These are phyloP conservation scores for Rhamphomyia laevipes DNA, from an alignment of 2,888 invertebrate genomes.

Conservation along the genomic window DNA sequence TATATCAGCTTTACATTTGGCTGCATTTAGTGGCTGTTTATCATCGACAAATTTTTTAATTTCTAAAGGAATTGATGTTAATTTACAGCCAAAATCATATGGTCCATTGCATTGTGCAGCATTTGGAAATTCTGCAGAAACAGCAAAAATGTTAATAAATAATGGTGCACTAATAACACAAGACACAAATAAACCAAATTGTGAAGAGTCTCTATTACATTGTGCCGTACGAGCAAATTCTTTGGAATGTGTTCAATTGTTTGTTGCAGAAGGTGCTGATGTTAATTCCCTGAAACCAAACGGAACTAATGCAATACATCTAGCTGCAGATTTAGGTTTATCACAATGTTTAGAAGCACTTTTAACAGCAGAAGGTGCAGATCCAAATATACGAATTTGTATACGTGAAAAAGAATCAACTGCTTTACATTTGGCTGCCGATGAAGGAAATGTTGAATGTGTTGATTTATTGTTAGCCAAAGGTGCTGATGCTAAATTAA, in stretches of 20 bases:
- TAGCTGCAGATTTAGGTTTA: conserved; percentile 70
- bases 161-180: conserved; percentile 57
- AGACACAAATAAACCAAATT: conserved; percentile 52
- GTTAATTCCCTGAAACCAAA: conserved; percentile 63
- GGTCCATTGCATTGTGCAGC: conserved; percentile 83
- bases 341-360: conserved; percentile 63
- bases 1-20: conserved; percentile 61
- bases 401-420: conserved; percentile 64
- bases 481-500: conserved; percentile 61
- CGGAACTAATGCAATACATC: conserved; percentile 68
- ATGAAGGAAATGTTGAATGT: conserved; percentile 74
- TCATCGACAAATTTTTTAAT: conserved; percentile 59
- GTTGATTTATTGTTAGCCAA: conserved; percentile 60
- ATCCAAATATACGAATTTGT: conserved; percentile 56
- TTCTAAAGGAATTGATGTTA: conserved; percentile 54
- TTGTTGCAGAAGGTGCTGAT: conserved; percentile 63
- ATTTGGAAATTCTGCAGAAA: conserved; percentile 73
- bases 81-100: conserved; percentile 57
- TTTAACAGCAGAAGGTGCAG: conserved; percentile 57
- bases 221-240: conserved; percentile 77
- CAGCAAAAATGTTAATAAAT: conserved; percentile 63
- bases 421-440: conserved; percentile 75
- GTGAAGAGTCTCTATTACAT: conserved; percentile 69
- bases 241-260: conserved; percentile 62
- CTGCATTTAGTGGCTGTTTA: conserved; percentile 66